phyloP scores from a whole-genome alignment of 2,113 vertebrate genomes.

The Lutjanus erythropterus region DNA sequence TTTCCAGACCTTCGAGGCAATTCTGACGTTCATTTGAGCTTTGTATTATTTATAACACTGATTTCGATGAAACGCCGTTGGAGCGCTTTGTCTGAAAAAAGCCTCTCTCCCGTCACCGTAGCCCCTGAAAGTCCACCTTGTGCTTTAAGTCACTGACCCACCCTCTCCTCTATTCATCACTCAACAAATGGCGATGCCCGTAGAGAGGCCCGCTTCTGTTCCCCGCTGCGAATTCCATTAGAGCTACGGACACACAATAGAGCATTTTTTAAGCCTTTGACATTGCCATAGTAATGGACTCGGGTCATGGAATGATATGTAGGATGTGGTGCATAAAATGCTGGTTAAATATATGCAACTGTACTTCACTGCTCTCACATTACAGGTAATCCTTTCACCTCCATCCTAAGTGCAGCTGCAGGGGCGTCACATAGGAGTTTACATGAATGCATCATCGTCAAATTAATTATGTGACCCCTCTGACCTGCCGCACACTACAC shows the following conservation, averaged over 20 bases:
- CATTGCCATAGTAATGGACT: constrained; percentile 54
- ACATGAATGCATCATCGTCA: neutral
- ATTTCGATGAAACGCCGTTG: constrained; percentile 67
- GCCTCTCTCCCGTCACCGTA: constrained; percentile 35
- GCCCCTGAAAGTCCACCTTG: constrained; percentile 64
- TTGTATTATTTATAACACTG: constrained; percentile 75
- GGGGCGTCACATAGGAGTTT: neutral
- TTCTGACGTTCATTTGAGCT: constrained; percentile 63
- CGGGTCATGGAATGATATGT: constrained; percentile 42
- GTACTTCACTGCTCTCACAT: constrained; percentile 23
- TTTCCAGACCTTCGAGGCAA: constrained; percentile 57
- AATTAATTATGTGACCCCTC: constrained; percentile 5
- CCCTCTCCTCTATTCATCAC: constrained; percentile 61
- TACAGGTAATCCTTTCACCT: constrained; percentile 30
- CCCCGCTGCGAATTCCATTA: constrained; percentile 69
- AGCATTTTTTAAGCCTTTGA: constrained; percentile 52
- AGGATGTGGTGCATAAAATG: constrained; percentile 10
- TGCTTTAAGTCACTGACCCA: constrained; percentile 70
- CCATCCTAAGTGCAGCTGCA: neutral
- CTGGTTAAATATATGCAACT: constrained; percentile 37
- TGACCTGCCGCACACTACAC: neutral
- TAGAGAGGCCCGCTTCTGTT: constrained; percentile 38
- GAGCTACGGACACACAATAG: constrained; percentile 48
- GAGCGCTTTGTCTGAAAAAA: constrained; percentile 55
- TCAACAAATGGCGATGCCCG: constrained; percentile 52